Evolutionary conservation across 2,888 invertebrate genomes (phyloP), one percentile per base, ranked within the genome.

Genomic region (Lasius fuliginosus): DNA sequence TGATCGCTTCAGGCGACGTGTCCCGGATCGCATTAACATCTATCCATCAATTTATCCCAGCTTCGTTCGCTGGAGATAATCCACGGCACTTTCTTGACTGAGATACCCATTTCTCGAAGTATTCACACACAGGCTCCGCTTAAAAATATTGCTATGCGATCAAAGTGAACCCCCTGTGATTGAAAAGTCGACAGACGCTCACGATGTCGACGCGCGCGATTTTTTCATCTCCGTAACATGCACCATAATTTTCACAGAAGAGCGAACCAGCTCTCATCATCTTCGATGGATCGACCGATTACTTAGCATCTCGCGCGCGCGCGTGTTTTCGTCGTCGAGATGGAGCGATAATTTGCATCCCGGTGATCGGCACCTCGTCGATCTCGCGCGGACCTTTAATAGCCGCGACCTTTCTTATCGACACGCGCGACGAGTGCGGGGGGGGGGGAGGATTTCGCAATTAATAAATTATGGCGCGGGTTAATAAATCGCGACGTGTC

Each of bases 391-490:
- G 62, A 69, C 67, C 82, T 74, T 74, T 71, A 84, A 84, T 60
- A 81, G 65, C 53, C 73, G 27, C 42, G 71, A 79, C 23, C 83
- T 69, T 75, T 82, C 67, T 62, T 36, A 12, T 18, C 27, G 15
- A 49, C 49, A 15, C 46, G 65, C 68, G 27, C 76, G 53, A 27
- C 58, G 67, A 53, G 36, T 4, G n/a, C n/a, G n/a, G n/a, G n/a
- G n/a, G n/a, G n/a, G n/a, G n/a, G 71, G 42, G 36, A 8, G 49
- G 49, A 85, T 87, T 76, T 82, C 79, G 82, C 40, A 83, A 88
- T 89, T 85, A 85, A 89, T 89, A 86, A 87, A 79, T 83, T 68
- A 40, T 27, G 46, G 18, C 36, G 42, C 18, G 18, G n/a, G 30
- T 62, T 27, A 30, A 75, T n/a, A 30, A 49, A 36, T 62, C 62